phyloP scores from a whole-genome alignment of 2,888 invertebrate species.

The Elaeidobius kamerunicus region DNA sequence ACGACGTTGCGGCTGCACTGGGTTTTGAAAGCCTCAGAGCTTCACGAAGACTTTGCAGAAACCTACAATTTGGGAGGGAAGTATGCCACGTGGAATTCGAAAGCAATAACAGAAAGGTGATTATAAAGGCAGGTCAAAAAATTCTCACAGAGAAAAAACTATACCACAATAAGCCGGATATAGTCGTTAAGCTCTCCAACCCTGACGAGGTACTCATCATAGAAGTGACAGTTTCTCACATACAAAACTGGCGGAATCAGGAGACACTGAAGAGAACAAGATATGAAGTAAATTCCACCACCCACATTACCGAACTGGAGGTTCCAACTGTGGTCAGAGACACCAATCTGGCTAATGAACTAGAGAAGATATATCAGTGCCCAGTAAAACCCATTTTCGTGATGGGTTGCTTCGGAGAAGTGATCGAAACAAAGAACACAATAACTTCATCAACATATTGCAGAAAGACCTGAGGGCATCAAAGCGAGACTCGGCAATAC shows the following conservation, averaged over 20 bases:
- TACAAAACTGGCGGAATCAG: conserved; percentile 15
- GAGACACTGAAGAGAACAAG: conserved; percentile 17
- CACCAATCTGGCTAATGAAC: conserved; percentile 6
- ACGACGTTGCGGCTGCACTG: too few relatives aligned
- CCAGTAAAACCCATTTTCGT: conserved; percentile 8
- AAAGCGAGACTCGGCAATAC: conserved; percentile 8
- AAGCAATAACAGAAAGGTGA: neutral
- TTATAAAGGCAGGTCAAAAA: conserved; percentile 12
- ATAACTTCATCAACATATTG: conserved; percentile 2
- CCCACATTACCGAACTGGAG: neutral
- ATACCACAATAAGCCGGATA: conserved; percentile 8
- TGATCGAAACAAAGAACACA: conserved; percentile 7
- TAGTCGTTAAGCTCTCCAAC: conserved; percentile 12
- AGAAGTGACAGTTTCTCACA: conserved; percentile 23
- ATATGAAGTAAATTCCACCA: conserved; percentile 17
- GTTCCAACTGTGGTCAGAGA: conserved; percentile 1
- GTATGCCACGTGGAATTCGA: conserved; percentile 3
- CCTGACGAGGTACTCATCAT: conserved; percentile 15
- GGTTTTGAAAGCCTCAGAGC: conserved; percentile 23
- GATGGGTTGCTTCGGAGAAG: conserved; percentile 15
- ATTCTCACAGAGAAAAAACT: conserved; percentile 17
- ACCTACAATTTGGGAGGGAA: conserved; percentile 18
- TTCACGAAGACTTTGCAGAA: conserved; percentile 5
- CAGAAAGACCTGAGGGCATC: conserved; percentile 5
- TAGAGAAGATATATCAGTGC: conserved; percentile 18